These are phyloP conservation scores for Amitus sp. DNA, from an alignment of 2,888 invertebrate species.

Conservation along the genomic window DNA sequence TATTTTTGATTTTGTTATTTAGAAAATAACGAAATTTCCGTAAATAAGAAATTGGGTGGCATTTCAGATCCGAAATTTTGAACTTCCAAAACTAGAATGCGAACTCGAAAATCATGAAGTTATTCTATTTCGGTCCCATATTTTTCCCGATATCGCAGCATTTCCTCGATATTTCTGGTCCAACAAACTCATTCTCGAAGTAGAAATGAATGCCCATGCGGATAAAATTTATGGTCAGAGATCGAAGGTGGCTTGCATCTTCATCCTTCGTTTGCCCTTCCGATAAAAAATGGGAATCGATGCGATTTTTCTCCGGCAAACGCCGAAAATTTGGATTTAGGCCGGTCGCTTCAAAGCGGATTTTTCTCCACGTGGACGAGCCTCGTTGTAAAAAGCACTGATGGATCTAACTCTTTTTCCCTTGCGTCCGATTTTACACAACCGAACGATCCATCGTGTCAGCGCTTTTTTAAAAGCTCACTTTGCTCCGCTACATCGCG, in stretches of 20 bases:
- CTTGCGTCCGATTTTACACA: too few species aligned
- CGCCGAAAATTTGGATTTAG: slow-evolving; percentile 26
- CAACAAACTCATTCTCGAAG: not conserved
- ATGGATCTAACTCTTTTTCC: not conserved
- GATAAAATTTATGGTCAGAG: slow-evolving; percentile 6
- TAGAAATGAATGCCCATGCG: not conserved
- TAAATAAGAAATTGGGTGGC: too few species aligned
- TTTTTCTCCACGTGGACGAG: too few species aligned
- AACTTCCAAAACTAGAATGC: too few species aligned
- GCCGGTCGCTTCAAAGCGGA: slow-evolving; percentile 11
- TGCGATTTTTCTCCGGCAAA: slow-evolving; percentile 13
- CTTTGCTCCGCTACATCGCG: not conserved
- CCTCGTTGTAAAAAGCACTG: slow-evolving; percentile 5
- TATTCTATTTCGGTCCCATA: too few species aligned
- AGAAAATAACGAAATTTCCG: too few species aligned
- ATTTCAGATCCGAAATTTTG: too few species aligned
- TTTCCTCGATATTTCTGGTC: not conserved
- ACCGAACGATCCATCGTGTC: slow-evolving; percentile 6
- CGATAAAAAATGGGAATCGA: slow-evolving; percentile 15
- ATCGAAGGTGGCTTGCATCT: slow-evolving; percentile 3
- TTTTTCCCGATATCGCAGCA: too few species aligned
- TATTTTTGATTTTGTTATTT: too few species aligned
- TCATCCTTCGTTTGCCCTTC: slow-evolving; percentile 14
- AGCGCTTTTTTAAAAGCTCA: not conserved
- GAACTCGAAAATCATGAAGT: too few species aligned